Conservation (phyloP, 2,888 invertebrate genomes). For the Cerceris ruficornis region DNA sequence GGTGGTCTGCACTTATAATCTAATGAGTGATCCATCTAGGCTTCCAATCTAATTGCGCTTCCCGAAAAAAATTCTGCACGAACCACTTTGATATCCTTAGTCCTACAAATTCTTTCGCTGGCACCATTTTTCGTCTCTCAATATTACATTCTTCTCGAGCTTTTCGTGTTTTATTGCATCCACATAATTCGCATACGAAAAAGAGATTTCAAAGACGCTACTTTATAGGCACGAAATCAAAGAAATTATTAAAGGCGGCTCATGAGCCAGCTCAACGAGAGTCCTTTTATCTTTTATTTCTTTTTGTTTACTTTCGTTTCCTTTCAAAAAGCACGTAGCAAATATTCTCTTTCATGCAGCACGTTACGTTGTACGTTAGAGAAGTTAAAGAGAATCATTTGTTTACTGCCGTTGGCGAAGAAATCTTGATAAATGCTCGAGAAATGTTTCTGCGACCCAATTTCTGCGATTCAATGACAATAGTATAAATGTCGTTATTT, state of each 20-base stretch:
- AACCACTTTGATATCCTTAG: conserved; percentile 17
- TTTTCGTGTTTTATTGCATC: conserved; percentile 16
- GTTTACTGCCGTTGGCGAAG: not conserved
- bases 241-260: not conserved
- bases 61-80: conserved; percentile 9
- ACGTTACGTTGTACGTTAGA: no score
- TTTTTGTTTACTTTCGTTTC: no score
- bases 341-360: not conserved
- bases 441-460: no score
- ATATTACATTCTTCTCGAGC: conserved; percentile 32
- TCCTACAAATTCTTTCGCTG: conserved; percentile 13
- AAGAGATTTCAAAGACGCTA: not conserved
- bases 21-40: not conserved
- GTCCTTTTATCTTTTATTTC: no score
- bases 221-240: conserved; percentile 26
- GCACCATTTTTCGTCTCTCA: conserved; percentile 10
- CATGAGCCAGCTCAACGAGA: no score
- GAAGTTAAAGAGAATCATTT: not conserved
- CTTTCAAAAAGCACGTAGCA: not conserved
- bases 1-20: not conserved
- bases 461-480: no score
- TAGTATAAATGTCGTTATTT: not conserved
- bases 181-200: conserved; percentile 27
- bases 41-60: conserved; percentile 23
- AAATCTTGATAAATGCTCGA: no score